Evolutionary conservation across 2,797 vertebrate species (phyloP).

Genomic region (Diplodus puntazzo): DNA sequence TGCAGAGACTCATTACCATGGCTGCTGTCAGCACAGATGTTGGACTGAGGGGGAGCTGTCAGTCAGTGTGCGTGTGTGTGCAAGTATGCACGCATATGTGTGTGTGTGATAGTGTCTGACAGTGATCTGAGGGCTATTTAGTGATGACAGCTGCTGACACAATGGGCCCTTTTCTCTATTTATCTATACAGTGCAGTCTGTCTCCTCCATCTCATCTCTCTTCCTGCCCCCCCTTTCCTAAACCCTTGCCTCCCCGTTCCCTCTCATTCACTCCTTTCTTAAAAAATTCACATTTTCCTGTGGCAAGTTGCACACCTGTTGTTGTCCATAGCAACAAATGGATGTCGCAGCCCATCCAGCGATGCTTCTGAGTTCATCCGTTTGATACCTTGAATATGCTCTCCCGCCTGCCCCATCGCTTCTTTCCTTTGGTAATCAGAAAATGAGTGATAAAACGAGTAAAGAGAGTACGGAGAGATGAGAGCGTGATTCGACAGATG

Average conservation of each 20-base stretch:
- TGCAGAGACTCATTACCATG: slow-evolving; percentile 82
- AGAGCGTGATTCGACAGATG: slow-evolving; percentile 68
- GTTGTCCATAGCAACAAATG: slow-evolving; percentile 63
- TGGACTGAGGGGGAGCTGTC: slow-evolving; percentile 85
- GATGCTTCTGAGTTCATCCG: slow-evolving; percentile 30
- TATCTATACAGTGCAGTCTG: slow-evolving; percentile 78
- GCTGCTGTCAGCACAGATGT: slow-evolving; percentile 86
- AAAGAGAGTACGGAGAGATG: slow-evolving; percentile 53
- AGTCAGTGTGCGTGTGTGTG: slow-evolving; percentile 67
- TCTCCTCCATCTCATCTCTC: slow-evolving; percentile 71
- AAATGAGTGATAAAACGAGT: slow-evolving; percentile 60
- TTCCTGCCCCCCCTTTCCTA: slow-evolving; percentile 46
- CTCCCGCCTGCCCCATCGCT: slow-evolving; percentile 5
- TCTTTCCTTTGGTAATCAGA: slow-evolving; percentile 48
- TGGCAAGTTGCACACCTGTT: slow-evolving; percentile 69
- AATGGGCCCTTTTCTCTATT: slow-evolving; percentile 80
- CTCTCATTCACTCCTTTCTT: slow-evolving; percentile 48
- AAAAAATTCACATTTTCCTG: slow-evolving; percentile 48
- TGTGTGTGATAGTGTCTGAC: slow-evolving; percentile 60
- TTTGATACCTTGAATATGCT: slow-evolving; percentile 33
- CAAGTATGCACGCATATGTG: slow-evolving; percentile 34
- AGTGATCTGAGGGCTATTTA: slow-evolving; percentile 83
- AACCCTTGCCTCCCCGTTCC: slow-evolving; percentile 43
- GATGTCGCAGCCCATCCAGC: slow-evolving; percentile 41
- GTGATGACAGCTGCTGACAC: slow-evolving; percentile 84